Base-by-base conservation (phyloP, 2,113 vertebrate species). In the Engystomops pustulosus region DNA sequence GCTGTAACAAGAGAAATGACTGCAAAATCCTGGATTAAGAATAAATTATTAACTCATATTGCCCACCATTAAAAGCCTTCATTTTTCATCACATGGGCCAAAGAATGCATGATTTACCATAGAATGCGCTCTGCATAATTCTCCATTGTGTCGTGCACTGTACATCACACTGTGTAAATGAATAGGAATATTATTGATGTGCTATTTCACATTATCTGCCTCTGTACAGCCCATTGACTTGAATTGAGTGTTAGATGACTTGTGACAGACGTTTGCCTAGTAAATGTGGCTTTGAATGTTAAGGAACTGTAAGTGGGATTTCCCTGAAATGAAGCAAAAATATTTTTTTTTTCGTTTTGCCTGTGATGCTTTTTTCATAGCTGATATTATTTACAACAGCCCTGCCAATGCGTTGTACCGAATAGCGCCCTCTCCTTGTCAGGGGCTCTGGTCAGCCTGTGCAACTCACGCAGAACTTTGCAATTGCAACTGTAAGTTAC, bases 251-350 rank as follows among this genome's bases (percentile, higher is more conserved):
- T 77, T 77, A 77, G 74, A 77, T 77, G 49, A 36, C 49, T 55
- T 77, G 74, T 77, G 74, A 77, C 74, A 77, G 74, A 77, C 74
- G 51, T 77, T 58, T 77, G 20, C 49, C 34, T 77, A 58, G 49
- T 36, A 58, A 58, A 77, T 58, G 49, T 38, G 32, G 49, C 49
- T 76, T 53, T 36, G 18, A 58, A 58, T 78, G 32, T 27, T 78
- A 25, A 78, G 53, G 14, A 38, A 38, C 53, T 78, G 11, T 77
- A 23, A 38, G n/a, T 41, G 4, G n/a, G 30, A 58, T 78, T 78
- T 78, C 27, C 51, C 34, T 55, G 53, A 58, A 38, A 78, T 60
- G 53, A 60, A 25, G 51, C 7, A 41, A 55, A 60, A 7, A n/a
- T 10, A 51, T n/a, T n/a, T n/a, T n/a, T n/a, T n/a, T n/a, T n/a